phyloP scores from a whole-genome alignment of 30 jellyfish, hydroid and myxozoan genomes.

The Chironex yamaguchii region DNA sequence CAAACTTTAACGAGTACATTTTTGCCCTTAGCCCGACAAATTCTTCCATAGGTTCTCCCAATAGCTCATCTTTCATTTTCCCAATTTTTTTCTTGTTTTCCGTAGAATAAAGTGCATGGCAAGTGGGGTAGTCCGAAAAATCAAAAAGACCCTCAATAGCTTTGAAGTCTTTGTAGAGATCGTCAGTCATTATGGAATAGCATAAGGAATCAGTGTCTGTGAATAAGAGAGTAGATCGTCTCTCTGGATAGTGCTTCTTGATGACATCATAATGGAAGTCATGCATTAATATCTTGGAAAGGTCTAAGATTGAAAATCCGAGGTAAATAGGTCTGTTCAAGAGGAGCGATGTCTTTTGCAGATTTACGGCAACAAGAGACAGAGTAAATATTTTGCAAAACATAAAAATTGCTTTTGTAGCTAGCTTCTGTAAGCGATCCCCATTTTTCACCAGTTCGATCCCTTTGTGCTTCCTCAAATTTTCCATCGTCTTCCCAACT shows the following conservation, averaged over 20 bases:
- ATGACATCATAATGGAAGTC: constrained; percentile 73
- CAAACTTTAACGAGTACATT: constrained; percentile 34
- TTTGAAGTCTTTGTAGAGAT: too few relatives aligned
- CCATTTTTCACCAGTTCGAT: constrained; percentile 24
- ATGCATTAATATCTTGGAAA: constrained; percentile 63
- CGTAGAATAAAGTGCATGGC: background rate
- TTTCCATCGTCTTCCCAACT: constrained; percentile 77
- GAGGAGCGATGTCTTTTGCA: too few relatives aligned
- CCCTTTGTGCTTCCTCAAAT: constrained; percentile 58
- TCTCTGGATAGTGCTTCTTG: constrained; percentile 1
- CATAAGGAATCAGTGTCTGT: constrained; percentile 87
- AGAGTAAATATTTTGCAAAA: background rate
- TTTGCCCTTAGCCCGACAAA: constrained; percentile 61
- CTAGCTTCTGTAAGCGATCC: background rate
- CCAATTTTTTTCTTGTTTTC: constrained; percentile 48
- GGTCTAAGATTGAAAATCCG: constrained; percentile 58
- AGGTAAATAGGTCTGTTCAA: constrained; percentile 65
- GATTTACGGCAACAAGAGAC: too few relatives aligned
- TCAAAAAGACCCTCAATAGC: too few relatives aligned
- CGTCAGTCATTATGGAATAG: too few relatives aligned
- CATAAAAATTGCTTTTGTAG: constrained; percentile 60
- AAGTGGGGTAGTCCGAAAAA: too few relatives aligned
- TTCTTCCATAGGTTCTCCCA: constrained; percentile 42
- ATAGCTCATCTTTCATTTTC: constrained; percentile 69
- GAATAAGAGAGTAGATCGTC: constrained; percentile 38